Evolutionary conservation across 23 tunicate species (phyloP).

Genomic region (Styela clava): DNA sequence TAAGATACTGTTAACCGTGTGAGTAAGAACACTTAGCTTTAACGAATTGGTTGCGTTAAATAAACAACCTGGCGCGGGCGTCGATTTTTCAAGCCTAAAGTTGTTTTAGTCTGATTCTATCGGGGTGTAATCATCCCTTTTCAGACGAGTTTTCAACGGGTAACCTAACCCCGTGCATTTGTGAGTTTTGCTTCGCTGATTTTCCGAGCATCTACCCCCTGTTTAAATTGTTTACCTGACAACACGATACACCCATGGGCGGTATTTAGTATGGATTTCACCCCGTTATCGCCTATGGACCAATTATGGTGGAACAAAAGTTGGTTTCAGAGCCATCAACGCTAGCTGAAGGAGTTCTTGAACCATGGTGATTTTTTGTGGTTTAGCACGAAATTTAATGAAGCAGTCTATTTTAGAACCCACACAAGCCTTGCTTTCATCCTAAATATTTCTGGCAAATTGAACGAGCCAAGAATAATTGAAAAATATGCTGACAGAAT

Average conservation of each 20-base stretch:
- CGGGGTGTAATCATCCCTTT: conserved; percentile 16
- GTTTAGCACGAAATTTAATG: neutral
- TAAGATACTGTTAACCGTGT: conserved; percentile 5
- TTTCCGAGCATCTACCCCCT: neutral
- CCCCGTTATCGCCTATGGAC: no score
- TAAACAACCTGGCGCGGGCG: conserved; percentile 18
- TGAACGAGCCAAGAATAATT: no score
- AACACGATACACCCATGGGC: no score
- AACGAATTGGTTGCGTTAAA: conserved; percentile 3
- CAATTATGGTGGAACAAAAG: no score
- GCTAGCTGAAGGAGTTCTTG: neutral
- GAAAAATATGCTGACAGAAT: no score
- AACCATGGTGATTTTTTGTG: neutral
- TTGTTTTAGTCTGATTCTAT: conserved; percentile 24
- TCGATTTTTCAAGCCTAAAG: conserved; percentile 15
- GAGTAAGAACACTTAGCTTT: conserved; percentile 26
- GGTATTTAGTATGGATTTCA: no score
- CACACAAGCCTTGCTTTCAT: neutral
- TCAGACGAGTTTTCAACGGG: conserved; percentile 4
- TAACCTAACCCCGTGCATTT: conserved; percentile 6
- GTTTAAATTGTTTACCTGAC: no score
- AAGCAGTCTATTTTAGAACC: neutral
- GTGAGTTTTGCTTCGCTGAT: conserved; percentile 14
- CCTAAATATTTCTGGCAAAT: neutral
- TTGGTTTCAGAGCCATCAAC: neutral